A percentile compares a stretch with the other conserved stretches of the same genome.
Conservation (phyloP, 2,113 vertebrate species). For the Psittacula cyanocephala region DNA sequence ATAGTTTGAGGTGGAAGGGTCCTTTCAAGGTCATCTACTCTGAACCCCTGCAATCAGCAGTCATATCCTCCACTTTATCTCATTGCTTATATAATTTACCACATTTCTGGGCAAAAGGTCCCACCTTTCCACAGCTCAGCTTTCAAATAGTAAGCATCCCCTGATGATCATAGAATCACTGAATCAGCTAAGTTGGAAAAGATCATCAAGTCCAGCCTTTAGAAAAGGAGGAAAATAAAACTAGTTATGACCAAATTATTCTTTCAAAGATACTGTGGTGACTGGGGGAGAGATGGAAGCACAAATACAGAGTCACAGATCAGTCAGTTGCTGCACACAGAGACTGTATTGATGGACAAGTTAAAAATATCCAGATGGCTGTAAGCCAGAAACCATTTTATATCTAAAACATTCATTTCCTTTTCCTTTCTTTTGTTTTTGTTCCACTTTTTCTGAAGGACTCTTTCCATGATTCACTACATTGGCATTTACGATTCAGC, state of each 20-base stretch:
- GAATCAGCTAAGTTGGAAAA: background rate
- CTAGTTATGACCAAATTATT: background rate
- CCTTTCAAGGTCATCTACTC: background rate
- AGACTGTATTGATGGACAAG: conserved; percentile 14
- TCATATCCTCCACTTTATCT: background rate
- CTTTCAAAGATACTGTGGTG: background rate
- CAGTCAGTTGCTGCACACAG: conserved; percentile 5
- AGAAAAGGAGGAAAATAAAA: background rate
- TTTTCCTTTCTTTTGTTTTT: conserved; percentile 8
- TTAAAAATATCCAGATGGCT: conserved; percentile 46
- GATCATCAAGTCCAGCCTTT: background rate
- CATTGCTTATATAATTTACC: background rate
- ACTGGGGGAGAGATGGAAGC: background rate
- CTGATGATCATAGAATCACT: background rate
- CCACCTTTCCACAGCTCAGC: background rate
- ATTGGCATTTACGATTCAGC: rapidly evolving
- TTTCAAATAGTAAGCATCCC: background rate
- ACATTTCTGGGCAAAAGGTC: background rate
- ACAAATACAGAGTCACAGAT: background rate
- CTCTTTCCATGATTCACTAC: background rate
- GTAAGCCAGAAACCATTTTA: conserved; percentile 40
- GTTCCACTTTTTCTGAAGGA: background rate
- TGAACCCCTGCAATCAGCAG: background rate
- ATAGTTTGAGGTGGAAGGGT: background rate
- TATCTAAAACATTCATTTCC: conserved; percentile 45